Base-by-base conservation (phyloP, 2,113 vertebrate species). In the Dipodomys merriami region DNA sequence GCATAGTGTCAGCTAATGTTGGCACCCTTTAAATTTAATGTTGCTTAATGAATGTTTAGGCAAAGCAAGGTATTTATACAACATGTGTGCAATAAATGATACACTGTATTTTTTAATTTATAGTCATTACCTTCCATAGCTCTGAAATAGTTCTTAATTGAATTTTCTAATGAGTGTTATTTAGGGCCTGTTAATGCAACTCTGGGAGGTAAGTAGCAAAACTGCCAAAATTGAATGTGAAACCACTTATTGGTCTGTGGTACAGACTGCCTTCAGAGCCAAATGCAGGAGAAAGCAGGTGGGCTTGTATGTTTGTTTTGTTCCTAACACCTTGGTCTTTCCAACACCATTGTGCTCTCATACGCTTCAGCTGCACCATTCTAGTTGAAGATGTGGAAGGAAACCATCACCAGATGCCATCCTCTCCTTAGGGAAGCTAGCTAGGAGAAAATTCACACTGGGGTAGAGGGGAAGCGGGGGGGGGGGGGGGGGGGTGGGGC, bases 1-100 rank as follows among this genome's bases (percentile, higher is more conserved):
- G 30, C 25, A 89, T 13, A 49, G 39, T 39, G 39, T 39, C 39
- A 39, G 57, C 53, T 92, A 95, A 92, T 46, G 33, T 46, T 79
- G 89, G 53, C 1, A 83, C 69, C 23, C 77, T 94, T 94, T 81
- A 91, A 77, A 92, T 93, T 94, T 94, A 96, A 95, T 94, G 95
- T 91, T 88, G 86, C 88, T 95, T 76, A 94, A 76, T 89, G 83
- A 94, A 96, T 53, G 82, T 79, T 95, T 87, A 91, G 86, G 25
- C 15, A 91, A 96, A 94, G 90, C 60, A 92, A 89, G 69, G 67
- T 80, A 80, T 86, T 95, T 90, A 90, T 20, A 88, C 62, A 62
- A 91, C 65, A 64, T 30, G 20, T 16, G 5, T 91, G 46, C n/a
- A 79, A 62, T 67, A 82, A 35, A 90, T 73, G 64, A 91, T 49